phyloP scores from a whole-genome alignment of 1,140 invertebrate species.

The Neodiprion fabricii region DNA sequence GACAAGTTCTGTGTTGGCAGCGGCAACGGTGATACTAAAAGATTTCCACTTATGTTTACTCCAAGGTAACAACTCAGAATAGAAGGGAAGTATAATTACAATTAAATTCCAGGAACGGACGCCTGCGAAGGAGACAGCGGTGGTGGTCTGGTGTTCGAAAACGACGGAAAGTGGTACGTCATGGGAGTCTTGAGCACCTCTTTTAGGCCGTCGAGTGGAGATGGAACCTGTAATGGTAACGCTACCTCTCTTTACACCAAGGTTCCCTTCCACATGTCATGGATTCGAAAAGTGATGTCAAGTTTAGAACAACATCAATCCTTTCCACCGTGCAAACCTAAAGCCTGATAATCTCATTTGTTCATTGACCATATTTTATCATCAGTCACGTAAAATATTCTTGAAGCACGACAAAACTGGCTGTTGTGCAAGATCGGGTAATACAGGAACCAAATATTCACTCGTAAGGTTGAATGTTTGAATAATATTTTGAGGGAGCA shows the following conservation, averaged over 20 bases:
- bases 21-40: conserved; percentile 43
- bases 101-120: conserved; percentile 45
- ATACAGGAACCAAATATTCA: too few relatives aligned
- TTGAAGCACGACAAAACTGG: too few relatives aligned
- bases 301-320: conserved; percentile 34
- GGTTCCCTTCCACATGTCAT: conserved; percentile 45
- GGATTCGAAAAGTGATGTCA: conserved; percentile 48
- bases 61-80: too few relatives aligned
- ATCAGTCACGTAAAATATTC: too few relatives aligned
- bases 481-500: too few relatives aligned
- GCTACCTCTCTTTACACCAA: conserved; percentile 51
- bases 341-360: too few relatives aligned
- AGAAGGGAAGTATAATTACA: background rate
- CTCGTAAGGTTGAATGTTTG: too few relatives aligned
- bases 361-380: too few relatives aligned
- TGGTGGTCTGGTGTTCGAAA: conserved; percentile 51
- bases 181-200: conserved; percentile 54
- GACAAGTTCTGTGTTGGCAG: conserved; percentile 59
- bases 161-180: conserved; percentile 45
- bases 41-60: too few relatives aligned
- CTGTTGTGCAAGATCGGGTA: too few relatives aligned
- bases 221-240: conserved; percentile 44
- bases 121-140: conserved; percentile 58
- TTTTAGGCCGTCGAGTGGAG: conserved; percentile 32
- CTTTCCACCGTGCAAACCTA: conserved; percentile 30